Percentiles rank a stretch among this genome's conserved stretches.
These are phyloP conservation scores for Indri indri DNA, from an alignment of 2,113 vertebrate genomes.

Conservation along the genomic window DNA sequence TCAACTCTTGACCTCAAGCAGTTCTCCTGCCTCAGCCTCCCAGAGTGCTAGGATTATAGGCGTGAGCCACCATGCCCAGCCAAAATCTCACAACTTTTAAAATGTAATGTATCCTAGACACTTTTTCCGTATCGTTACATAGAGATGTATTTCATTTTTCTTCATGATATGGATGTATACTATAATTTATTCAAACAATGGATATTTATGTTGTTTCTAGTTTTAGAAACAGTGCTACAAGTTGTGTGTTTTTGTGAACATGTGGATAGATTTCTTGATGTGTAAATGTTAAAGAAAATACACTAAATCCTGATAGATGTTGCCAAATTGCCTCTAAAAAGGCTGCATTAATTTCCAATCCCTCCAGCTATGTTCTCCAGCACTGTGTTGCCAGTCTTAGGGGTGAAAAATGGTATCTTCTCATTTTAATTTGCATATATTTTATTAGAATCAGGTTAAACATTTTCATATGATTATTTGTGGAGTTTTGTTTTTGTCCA, in stretches of 20 bases:
- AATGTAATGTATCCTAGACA: neutral
- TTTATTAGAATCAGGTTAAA: slow-evolving; percentile 38
- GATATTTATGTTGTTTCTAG: slow-evolving; percentile 32
- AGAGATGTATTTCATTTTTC: slow-evolving; percentile 13
- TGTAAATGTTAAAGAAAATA: slow-evolving; percentile 36
- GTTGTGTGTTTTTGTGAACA: slow-evolving; percentile 13
- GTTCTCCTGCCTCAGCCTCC: too few species aligned
- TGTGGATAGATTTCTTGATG: slow-evolving; percentile 34
- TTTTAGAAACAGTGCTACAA: neutral
- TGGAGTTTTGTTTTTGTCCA: neutral
- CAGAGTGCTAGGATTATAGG: too few species aligned
- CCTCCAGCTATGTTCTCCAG: neutral
- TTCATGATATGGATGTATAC: neutral
- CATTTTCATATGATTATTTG: slow-evolving; percentile 31
- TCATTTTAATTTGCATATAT: slow-evolving; percentile 26
- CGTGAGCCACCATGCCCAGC: too few species aligned
- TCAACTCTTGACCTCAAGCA: too few species aligned
- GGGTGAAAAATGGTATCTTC: slow-evolving; percentile 26
- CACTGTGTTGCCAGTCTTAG: neutral
- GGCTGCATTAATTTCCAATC: neutral
- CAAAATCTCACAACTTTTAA: neutral
- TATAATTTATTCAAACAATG: slow-evolving; percentile 21
- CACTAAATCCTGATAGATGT: neutral
- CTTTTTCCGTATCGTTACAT: neutral
- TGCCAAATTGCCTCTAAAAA: slow-evolving; percentile 41